Base-by-base conservation (phyloP, 2,113 vertebrate genomes). In the Apteryx owenii region DNA sequence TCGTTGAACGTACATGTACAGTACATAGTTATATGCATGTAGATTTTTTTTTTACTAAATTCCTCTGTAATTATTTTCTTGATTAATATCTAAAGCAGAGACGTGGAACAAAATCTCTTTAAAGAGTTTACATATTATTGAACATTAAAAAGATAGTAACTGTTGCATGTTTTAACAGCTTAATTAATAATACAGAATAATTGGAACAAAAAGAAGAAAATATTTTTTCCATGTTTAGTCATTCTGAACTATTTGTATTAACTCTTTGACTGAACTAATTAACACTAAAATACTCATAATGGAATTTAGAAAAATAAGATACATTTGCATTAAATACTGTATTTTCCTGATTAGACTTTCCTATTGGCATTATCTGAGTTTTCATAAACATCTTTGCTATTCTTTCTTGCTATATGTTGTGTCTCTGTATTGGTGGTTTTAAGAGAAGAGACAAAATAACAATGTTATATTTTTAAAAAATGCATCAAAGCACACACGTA, bases 31-130 rank as follows among this genome's bases (percentile, higher is more conserved):
- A 96, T 93, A 97, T 97, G 95, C 95, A 97, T 97, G 97, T 97
- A 97, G 95, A 82, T 93, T 97, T 97, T 96, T 81, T 93, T 98
- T 94, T 78, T 90, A 91, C 96, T 98, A 94, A 96, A 95, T 96
- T 97, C 96, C 90, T 94, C 88, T 97, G 82, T 97, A 97, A 98
- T 98, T 97, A 97, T 96, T 97, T 98, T 98, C 97, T 97, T 97
- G 96, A 97, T 98, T 97, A 97, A 93, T 97, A 95, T 96, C 95
- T 91, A 95, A 95, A 96, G 89, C 89, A 90, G 65, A 97, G 94
- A 90, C 51, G 56, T 97, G 95, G 88, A 95, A 96, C 94, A 94
- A 94, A 94, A 93, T 91, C 51, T 81, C 89, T 96, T 91, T 97
- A 98, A 97, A 88, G 95, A 89, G 93, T 97, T 97, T 91, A 97